Base-by-base conservation (phyloP, 2,113 vertebrate genomes). In the Syrmaticus mikado region DNA sequence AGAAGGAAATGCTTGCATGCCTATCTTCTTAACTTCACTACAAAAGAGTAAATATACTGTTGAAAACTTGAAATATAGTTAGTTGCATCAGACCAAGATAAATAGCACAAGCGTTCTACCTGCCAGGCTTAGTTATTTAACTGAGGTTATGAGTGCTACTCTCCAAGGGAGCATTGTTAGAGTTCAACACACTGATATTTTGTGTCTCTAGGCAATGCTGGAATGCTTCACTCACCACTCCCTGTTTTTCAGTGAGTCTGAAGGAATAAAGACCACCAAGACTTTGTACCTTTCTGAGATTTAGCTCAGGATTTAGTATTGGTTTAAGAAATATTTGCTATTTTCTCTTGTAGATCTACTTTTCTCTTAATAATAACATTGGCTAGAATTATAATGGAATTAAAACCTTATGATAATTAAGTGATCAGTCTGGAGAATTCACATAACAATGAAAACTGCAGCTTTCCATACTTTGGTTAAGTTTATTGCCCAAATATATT, bases 221-320 rank as follows among this genome's bases (percentile, higher is more conserved):
- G 79, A 95, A 84, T 90, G 86, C 48, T 67, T 90, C 65, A 67
- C 48, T 53, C 90, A 52, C 91, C 87, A 68, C 89, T 92, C 93
- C 94, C 74, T 93, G 75, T 41, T 89, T 95, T 85, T 85, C 55
- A 87, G 36, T 86, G 58, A 76, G 18, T 78, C 70, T 78, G 38
- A 83, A 94, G 62, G 38, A 38, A 82, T 75, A 66, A 91, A 90
- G 94, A 95, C 93, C 95, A 95, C 91, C 92, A 91, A 74, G 73
- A 80, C 53, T 96, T 89, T 91, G 55, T 72, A 90, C 65, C 48
- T 86, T 84, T 78, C 62, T 92, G 70, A 82, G 66, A 90, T 48
- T 2, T 97, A 82, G 62, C 82, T 90, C 38, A 58, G 58, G 30
- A 58, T 81, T 61, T 8, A 32, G 32, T 71, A 61, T 72, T 74